These are phyloP conservation scores for Leptura quadrifasciata DNA, from an alignment of 2,888 invertebrate genomes.

Conservation along the genomic window DNA sequence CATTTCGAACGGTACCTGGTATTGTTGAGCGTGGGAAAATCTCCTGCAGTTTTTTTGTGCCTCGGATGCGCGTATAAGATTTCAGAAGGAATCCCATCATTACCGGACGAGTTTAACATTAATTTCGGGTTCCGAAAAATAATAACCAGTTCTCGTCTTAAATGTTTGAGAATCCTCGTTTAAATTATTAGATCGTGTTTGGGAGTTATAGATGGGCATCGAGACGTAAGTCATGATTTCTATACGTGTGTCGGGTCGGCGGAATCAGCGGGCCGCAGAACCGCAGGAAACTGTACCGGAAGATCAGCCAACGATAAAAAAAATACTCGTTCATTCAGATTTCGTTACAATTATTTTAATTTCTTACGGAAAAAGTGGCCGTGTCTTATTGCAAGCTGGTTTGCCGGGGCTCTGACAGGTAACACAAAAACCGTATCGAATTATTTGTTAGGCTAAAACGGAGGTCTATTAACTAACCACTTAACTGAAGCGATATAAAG, in stretches of 20 bases:
- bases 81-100: conserved; percentile 26
- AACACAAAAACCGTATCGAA: too few species aligned
- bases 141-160: conserved; percentile 24
- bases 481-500: too few species aligned
- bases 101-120: conserved; percentile 10
- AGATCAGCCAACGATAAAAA: conserved; percentile 51
- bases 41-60: conserved; percentile 50
- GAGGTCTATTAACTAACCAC: too few species aligned
- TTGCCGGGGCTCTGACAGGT: too few species aligned
- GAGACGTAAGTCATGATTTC: conserved; percentile 9
- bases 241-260: not conserved
- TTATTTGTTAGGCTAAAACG: too few species aligned
- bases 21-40: conserved; percentile 61
- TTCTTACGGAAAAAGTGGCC: not conserved
- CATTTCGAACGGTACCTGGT: conserved; percentile 60
- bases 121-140: conserved; percentile 20
- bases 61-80: conserved; percentile 11
- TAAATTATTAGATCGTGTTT: not conserved
- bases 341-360: conserved; percentile 35
- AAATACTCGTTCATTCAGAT: conserved; percentile 38
- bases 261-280: conserved; percentile 32
- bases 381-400: too few species aligned
- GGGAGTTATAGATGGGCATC: conserved; percentile 1
- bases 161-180: conserved; percentile 2
- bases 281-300: conserved; percentile 52